Evolutionary conservation across 1,140 invertebrate species (phyloP), one percentile per base, ranked within the genome.

Genomic region (Pseudoatta argentina): DNA sequence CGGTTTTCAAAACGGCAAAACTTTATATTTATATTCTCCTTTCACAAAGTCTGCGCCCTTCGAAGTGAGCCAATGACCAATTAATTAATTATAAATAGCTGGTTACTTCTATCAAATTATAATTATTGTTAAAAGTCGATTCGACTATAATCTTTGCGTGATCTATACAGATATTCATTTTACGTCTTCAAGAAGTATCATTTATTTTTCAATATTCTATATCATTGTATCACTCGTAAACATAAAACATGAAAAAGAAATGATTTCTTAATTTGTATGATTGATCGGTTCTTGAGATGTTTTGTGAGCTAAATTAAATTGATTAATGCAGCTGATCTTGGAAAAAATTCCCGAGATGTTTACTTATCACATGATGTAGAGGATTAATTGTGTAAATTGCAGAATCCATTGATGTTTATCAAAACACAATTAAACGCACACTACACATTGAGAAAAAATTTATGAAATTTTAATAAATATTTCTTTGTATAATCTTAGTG

Each of bases 81-180:
- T 44, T 64, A 81, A 87, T 73, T 75, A 79, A 88, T 76, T 73
- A 67, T 85, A 87, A 64, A 77, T 86, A 57, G 27, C 21, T 44
- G 64, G 63, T 81, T 81, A 53, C 5, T 67, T 27, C 10, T 69
- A 48, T 51, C 55, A 24, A 83, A 83, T 75, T 75, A 34, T 79
- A 79, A 66, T 44, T 64, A 64, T 82, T 51, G 57, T 89, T 59
- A 53, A 88, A 82, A 88, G 64, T 89, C 87, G 39, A 72, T 44
- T 51, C 55, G 87, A 89, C 83, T 88, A 86, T 88, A 89, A 88
- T 72, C 81, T 75, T 69, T 8, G 30, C n/a, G 72, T 67, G 66
- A 86, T 86, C 48, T 14, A 51, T 44, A 63, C 39, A 44, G 59
- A 88, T 51, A 30, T 78, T 34, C n/a, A 57, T 71, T 30, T 77